Base-by-base conservation (phyloP, 1,140 invertebrate genomes). In the Drosophila nasuta region DNA sequence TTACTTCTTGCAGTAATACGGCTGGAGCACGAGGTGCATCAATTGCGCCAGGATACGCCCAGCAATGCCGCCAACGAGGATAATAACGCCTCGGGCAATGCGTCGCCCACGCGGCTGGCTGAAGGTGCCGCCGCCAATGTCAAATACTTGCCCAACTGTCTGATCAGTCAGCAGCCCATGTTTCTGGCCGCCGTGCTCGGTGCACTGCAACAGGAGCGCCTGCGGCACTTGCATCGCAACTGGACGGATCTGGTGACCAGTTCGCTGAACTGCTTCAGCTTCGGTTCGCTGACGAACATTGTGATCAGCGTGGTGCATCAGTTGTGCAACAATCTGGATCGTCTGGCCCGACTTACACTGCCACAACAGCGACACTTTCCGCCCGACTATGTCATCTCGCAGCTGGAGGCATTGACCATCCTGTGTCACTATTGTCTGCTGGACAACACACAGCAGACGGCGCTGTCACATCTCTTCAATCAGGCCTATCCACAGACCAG, bases 381-480 rank as follows among this genome's bases (percentile, higher is more conserved):
- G 1, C 95, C 96, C 1, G 97, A 98, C 93, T 97, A 98, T 91
- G 94, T 96, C 1, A 94, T 97, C 1, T 96, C 95, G 0, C 94
- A 97, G 89, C 91, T 98, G 63, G 97, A 98, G 93, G 96, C 96
- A 0, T 91, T 98, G 59, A 97, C 97, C 1, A 96, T 97, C 41
- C 93, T 98, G 5, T 95, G 96, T 79, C 97, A 98, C 92, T 98
- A 97, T 92, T 98, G 97, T 80, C 93, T 98, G 11, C 93, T 98
- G 73, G 97, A 98, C 91, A 94, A 94, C 49, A 94, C 94, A 5
- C 94, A 94, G 72, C 94, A 95, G 82, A 94, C 94, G 6, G 93
- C 94, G 1, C 93, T 95, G 2, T 94, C 94, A n/a, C 93, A 94
- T 86, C 92, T 94, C 5, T 94, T 95, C 17, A 95, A 95, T 82